Conservation (phyloP, 2,888 invertebrate genomes). For the Torymus tubicola region DNA sequence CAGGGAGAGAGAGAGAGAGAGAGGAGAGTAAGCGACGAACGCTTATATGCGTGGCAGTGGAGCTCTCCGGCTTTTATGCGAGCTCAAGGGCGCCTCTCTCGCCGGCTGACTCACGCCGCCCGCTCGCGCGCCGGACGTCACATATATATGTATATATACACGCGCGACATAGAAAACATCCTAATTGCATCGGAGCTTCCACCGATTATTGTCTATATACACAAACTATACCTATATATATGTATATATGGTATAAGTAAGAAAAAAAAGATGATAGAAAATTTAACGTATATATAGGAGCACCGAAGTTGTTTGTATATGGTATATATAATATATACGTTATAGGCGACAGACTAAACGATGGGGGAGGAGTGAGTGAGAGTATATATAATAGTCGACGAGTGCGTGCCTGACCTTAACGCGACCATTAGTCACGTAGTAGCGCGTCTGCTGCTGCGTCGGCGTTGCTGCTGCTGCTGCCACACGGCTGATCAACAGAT, state of each 20-base stretch:
- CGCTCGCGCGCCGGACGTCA: constrained; percentile 67
- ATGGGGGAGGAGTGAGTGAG: neutral
- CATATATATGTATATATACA: constrained; percentile 26
- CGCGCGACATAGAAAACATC: constrained; percentile 66
- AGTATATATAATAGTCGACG: neutral
- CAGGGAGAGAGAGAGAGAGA: constrained; percentile 6
- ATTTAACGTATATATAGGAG: too few relatives aligned
- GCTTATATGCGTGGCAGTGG: constrained; percentile 24
- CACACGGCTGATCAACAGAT: constrained; percentile 23
- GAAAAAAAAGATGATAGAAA: neutral
- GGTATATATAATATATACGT: too few relatives aligned
- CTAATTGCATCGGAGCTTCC: constrained; percentile 63
- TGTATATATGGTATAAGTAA: neutral
- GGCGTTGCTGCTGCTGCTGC: neutral
- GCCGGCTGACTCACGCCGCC: constrained; percentile 3
- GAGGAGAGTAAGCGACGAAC: neutral
- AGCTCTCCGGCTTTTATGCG: constrained; percentile 63
- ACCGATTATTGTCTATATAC: too few relatives aligned
- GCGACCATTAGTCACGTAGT: constrained; percentile 16
- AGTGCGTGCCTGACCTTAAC: constrained; percentile 12
- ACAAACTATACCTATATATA: too few relatives aligned
- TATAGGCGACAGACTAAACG: neutral
- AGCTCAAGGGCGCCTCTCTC: constrained; percentile 68
- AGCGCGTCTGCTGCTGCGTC: too few relatives aligned
- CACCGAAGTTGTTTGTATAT: too few relatives aligned